Evolutionary conservation across 2,888 invertebrate species (phyloP).

Genomic region (Plemyria rubiginata): DNA sequence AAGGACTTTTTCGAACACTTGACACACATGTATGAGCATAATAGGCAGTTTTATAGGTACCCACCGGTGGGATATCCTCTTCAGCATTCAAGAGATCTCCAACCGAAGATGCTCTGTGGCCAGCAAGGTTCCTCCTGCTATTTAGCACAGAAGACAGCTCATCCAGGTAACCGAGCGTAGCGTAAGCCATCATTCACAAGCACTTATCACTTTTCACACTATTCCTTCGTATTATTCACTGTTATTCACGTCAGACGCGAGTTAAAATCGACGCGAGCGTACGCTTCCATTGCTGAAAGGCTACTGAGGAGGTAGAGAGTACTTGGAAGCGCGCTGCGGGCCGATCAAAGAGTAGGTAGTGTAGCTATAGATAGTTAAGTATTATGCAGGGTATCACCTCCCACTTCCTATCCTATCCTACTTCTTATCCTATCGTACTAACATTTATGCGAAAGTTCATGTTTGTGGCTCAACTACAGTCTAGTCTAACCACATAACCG

Average conservation of each 20-base stretch:
- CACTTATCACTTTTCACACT: conserved; percentile 33
- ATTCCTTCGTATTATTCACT: conserved; percentile 15
- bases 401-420: too few relatives aligned
- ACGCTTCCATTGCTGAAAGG: conserved; percentile 21
- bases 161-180: conserved; percentile 81
- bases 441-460: too few relatives aligned
- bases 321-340: conserved; percentile 14
- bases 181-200: conserved; percentile 68
- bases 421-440: too few relatives aligned
- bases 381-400: background rate
- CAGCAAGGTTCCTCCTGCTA: conserved; percentile 70
- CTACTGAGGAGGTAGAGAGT: conserved; percentile 24
- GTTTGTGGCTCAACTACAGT: too few relatives aligned
- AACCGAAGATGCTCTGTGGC: conserved; percentile 79
- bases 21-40: too few relatives aligned
- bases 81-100: conserved; percentile 79
- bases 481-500: too few relatives aligned
- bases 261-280: conserved; percentile 7
- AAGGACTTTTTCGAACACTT: too few relatives aligned
- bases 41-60: conserved; percentile 37
- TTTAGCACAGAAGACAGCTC: conserved; percentile 80
- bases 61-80: conserved; percentile 73
- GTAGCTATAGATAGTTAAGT: conserved; percentile 1
- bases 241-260: conserved; percentile 14
- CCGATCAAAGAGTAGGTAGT: conserved; percentile 19